Conservation (phyloP, 2,797 vertebrate species). For the Anguilla pacifica region DNA sequence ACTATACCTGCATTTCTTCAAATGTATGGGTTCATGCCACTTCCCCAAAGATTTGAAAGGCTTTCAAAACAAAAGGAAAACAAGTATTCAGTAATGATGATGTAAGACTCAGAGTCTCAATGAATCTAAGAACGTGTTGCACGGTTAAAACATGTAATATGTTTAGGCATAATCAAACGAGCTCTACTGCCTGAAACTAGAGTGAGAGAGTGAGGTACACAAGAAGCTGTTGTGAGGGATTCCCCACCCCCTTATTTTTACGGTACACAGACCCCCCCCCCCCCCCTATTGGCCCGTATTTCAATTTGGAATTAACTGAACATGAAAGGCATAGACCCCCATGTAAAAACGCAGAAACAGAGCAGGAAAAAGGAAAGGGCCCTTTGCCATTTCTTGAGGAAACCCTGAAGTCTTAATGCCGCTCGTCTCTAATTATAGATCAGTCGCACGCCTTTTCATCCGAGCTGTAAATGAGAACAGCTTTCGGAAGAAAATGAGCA, state of each 20-base stretch:
- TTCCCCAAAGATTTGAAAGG: no score
- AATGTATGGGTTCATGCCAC: background rate
- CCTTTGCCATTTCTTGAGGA: constrained; percentile 64
- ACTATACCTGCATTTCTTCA: background rate
- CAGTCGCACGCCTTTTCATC: constrained; percentile 69
- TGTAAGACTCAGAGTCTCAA: background rate
- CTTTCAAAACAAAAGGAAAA: no score
- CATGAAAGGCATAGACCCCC: constrained; percentile 61
- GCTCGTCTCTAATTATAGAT: constrained; percentile 77
- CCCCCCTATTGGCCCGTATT: constrained; percentile 48
- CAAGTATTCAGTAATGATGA: no score
- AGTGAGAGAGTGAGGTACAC: background rate
- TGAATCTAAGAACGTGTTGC: background rate
- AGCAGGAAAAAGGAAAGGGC: constrained; percentile 63
- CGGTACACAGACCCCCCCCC: constrained; percentile 20
- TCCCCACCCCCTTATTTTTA: background rate
- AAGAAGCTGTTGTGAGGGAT: no score
- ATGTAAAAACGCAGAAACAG: constrained; percentile 68
- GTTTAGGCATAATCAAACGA: background rate
- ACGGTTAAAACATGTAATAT: background rate
- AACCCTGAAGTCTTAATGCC: constrained; percentile 65
- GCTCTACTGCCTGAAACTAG: background rate
- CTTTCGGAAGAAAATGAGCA: constrained; percentile 65
- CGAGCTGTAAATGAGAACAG: constrained; percentile 69
- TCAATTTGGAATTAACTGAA: constrained; percentile 44